Evolutionary conservation across 2,797 vertebrate genomes (phyloP), one percentile per base, ranked within the genome.

Genomic region (Phoxinus dragarum): DNA sequence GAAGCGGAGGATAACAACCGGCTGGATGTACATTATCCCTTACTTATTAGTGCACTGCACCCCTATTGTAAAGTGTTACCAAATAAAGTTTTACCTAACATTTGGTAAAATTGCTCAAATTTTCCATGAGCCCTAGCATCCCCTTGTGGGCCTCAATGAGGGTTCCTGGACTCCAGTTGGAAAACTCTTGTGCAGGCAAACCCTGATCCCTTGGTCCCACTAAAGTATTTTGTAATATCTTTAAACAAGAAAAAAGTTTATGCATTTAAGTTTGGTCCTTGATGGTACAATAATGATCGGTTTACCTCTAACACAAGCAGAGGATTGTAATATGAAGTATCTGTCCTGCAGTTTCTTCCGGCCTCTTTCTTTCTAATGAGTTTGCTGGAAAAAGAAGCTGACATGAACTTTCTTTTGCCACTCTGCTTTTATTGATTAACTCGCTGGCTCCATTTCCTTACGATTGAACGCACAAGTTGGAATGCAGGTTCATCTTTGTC

Each of bases 301-400:
- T 73, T 64, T 8, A 64, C 12, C 21, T 49, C 34, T 52, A 47
- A 83, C 66, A 85, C 27, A 74, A 84, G 36, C 78, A 38, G 73
- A 36, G 34, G 66, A 67, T 38, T 82, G 74, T 82, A 34, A 61
- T 72, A 84, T 47, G 67, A 84, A 40, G 12, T 31, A 87, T 47
- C n/a, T 19, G 56, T 85, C 49, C 19, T 38, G 67, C 69, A 69
- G 44, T 59, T 44, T 86, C 72, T 82, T 82, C 40, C 64, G 72
- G 47, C 74, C 82, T 83, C 82, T 86, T 83, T 69, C 54, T 86
- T 91, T 90, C 72, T 82, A 90, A 90, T 88, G 91, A 89, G 87
- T 90, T 89, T 77, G 89, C 90, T 89, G 72, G 82, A 88, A 88
- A 90, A 89, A 87, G 68, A 77, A 80, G 87, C 86, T 89, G 89